Conservation (phyloP, 2,113 vertebrate species). For the Callorhinus ursinus region DNA sequence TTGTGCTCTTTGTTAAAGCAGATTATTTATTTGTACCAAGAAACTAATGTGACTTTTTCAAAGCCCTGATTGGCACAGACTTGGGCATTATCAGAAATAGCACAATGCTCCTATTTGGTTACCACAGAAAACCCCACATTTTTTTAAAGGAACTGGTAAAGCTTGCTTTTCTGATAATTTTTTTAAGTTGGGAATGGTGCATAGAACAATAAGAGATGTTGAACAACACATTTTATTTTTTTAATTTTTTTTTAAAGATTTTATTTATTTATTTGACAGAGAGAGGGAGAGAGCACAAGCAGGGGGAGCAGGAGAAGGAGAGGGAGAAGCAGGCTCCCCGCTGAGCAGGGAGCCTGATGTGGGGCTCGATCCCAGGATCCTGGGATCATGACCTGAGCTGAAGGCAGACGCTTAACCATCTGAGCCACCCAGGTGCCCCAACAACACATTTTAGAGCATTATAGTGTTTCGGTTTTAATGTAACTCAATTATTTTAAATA, state of each 20-base stretch:
- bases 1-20: neutral
- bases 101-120: neutral
- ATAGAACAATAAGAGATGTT: neutral
- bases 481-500: slow-evolving; percentile 3
- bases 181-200: neutral
- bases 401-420: no score
- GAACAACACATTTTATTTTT: neutral
- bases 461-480: neutral
- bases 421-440: neutral
- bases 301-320: no score
- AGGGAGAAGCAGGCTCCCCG: no score
- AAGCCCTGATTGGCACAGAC: neutral
- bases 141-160: neutral
- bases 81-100: neutral
- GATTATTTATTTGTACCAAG: slow-evolving; percentile 8
- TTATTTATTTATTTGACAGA: no score
- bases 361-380: no score
- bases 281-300: no score
- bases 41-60: neutral
- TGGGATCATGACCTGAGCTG: no score
- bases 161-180: neutral
- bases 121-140: neutral
- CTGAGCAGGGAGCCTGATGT: no score
- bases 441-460: neutral
- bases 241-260: no score